Base-by-base conservation (phyloP, 1,140 invertebrate species). In the Plectus sambesii region DNA sequence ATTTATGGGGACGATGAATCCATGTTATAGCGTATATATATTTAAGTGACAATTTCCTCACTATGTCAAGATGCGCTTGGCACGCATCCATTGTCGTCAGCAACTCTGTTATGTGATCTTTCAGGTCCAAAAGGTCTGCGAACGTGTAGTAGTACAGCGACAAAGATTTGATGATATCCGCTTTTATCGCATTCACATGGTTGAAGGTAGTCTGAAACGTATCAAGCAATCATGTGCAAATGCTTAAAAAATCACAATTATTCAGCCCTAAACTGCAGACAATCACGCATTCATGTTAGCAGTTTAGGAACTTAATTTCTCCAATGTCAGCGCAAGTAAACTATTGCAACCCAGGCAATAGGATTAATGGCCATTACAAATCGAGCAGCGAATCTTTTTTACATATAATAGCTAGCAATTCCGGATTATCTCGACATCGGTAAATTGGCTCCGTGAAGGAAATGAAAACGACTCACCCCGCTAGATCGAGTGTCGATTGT, bases 61-160 rank as follows among this genome's bases (percentile, higher is more conserved):
- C 79, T 60, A 98, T 88, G 72, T 98, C 90, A 57, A 98, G 73
- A 59, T 86, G 80, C 27, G 96, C 79, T 66, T 92, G 87, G 68
- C 85, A 90, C 8, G 88, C 85, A 78, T 97, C 89, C 80, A 98
- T 93, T n/a, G 84, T 87, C 5, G 90, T 97, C 2, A 99, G 73
- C 33, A 98, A 73, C 70, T 97, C 89, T 61, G 84, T 87, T 2
- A 98, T 87, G 78, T 96, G 89, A 69, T 98, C 93, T 70, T 96
- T 96, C 59, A 97, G 90, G 70, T 97, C 92, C 9, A 99, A 72
- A 30, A 99, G 75, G 76, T 99, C 93, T n/a, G 96, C 93, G 77
- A 99, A 98, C 1, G 94, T 98, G 63, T 94, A 93, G 68, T 99
- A 99, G 71, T 98, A 99, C 0, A 97, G 73, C 0, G 88, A 92